These are phyloP conservation scores for Tenualosa ilisha DNA, from an alignment of 2,797 vertebrate genomes.

Conservation along the genomic window DNA sequence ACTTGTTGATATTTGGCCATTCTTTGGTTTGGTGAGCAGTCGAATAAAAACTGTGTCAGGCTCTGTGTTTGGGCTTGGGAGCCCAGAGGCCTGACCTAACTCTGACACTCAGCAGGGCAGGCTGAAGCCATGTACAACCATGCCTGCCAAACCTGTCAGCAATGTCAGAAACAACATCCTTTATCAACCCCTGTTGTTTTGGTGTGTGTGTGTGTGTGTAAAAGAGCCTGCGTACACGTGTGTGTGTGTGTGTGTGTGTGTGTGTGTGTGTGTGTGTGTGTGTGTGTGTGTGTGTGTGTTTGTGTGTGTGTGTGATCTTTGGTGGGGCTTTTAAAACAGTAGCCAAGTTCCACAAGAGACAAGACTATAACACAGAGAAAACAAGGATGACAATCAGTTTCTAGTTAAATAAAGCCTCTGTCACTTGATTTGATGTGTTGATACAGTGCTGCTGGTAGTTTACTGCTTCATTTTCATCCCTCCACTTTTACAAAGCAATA, in stretches of 20 bases:
- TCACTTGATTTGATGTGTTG: not conserved
- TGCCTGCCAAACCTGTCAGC: slow-evolving; percentile 57
- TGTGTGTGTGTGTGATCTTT: not conserved
- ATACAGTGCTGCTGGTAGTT: not conserved
- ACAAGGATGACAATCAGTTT: not conserved
- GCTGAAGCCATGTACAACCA: slow-evolving; percentile 31
- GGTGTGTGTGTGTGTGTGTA: slow-evolving; percentile 1
- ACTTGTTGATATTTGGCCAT: not conserved
- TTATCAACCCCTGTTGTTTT: slow-evolving; percentile 15
- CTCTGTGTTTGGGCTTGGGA: slow-evolving; percentile 22
- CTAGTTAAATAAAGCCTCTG: not conserved
- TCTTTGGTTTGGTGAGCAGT: not conserved
- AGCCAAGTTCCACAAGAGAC: not conserved
- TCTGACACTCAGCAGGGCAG: slow-evolving; percentile 44
- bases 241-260: not conserved
- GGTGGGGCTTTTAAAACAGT: slow-evolving; percentile 1
- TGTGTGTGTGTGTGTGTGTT: not conserved
- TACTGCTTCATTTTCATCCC: not conserved
- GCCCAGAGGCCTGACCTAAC: slow-evolving; percentile 21
- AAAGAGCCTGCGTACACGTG: not conserved
- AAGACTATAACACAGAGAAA: not conserved
- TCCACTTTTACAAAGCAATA: not conserved
- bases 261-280: not conserved
- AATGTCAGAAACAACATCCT: slow-evolving; percentile 39
- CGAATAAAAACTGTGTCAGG: not conserved